phyloP scores from a whole-genome alignment of 2,797 vertebrate genomes.

The Sebastes nivosus region DNA sequence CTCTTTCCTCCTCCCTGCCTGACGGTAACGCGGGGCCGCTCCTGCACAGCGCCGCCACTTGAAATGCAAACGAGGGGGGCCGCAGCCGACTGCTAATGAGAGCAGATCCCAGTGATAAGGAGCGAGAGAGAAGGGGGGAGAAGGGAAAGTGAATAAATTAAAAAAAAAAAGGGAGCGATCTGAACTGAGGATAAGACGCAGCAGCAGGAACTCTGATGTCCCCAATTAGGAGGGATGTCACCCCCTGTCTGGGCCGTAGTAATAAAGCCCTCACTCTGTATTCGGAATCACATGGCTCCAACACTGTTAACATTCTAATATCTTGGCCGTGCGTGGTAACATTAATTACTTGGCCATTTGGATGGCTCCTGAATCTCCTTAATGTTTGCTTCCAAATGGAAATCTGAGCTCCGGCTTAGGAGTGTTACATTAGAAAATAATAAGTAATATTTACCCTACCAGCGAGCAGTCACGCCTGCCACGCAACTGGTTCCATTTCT shows the following conservation, averaged over 20 bases:
- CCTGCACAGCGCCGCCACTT: slow-evolving; percentile 92
- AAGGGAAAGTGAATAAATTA: slow-evolving; percentile 93
- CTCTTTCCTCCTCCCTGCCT: slow-evolving; percentile 53
- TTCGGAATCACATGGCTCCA: slow-evolving; percentile 98
- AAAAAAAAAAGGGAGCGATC: slow-evolving; percentile 87
- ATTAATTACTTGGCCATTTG: slow-evolving; percentile 99
- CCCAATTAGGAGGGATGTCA: slow-evolving; percentile 99
- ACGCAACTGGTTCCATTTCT: slow-evolving; percentile 85
- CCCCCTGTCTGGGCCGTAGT: slow-evolving; percentile 93
- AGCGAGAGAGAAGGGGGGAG: slow-evolving; percentile 67
- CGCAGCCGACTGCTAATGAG: slow-evolving; percentile 98
- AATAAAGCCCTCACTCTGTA: slow-evolving; percentile 99
- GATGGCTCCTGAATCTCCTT: slow-evolving; percentile 95
- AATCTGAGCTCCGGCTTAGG: slow-evolving; percentile 92
- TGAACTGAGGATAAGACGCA: slow-evolving; percentile 95
- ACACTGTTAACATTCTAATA: slow-evolving; percentile 99
- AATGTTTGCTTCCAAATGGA: slow-evolving; percentile 96
- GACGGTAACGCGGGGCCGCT: slow-evolving; percentile 87
- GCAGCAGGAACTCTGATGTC: slow-evolving; percentile 99
- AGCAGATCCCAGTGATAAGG: slow-evolving; percentile 95
- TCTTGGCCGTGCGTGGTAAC: slow-evolving; percentile 96
- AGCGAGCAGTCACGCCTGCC: slow-evolving; percentile 87
- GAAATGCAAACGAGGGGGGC: slow-evolving; percentile 97
- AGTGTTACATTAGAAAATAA: slow-evolving; percentile 91
- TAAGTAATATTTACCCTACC: slow-evolving; percentile 96